Base-by-base conservation (phyloP, 2,113 vertebrate species). In the Aleadryas rufinucha region DNA sequence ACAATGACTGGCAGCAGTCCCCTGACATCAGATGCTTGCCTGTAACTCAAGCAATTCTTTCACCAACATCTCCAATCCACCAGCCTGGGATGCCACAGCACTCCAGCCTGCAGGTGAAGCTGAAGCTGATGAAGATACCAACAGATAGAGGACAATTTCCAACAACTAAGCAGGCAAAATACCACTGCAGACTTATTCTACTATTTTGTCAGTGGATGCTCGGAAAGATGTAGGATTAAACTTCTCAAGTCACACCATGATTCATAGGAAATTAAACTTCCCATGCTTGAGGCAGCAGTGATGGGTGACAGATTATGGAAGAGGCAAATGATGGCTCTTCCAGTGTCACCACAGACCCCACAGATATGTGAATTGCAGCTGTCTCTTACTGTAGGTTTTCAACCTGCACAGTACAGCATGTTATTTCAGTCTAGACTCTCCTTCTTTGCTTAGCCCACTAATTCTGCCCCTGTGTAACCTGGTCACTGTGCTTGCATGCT, bases 1-100 rank as follows among this genome's bases (percentile, higher is more conserved):
- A 97, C 96, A 95, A 97, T 97, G 95, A 94, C 96, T 95, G 96
- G 96, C 96, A 96, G 90, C 69, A 96, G 71, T 90, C 69, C 88
- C 90, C 95, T 92, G 83, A 95, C 95, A 95, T 93, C 80, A 96
- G 88, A 89, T 1, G 6, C 76, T 87, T 27, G 7, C 53, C 83
- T 96, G 94, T 64, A 93, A 93, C 86, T 95, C 80, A 30, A 92
- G 72, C 68, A 75, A 44, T 71, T 76, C 63, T 96, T 92, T 54
- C 75, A 85, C 42, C 57, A 93, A 0, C 69, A 61, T 95, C 80
- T 82, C 24, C 3, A 75, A 9, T 44, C 57, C 64, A 89, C 57
- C 72, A 92, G 69, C 83, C 88, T 96, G 72, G 61, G 57, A 79
- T 82, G 41, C 49, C 35, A 42, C 61, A 44, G 49, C 57, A 84